Evolutionary conservation across 2,888 invertebrate genomes (phyloP).

Genomic region (Microctonus brassicae): DNA sequence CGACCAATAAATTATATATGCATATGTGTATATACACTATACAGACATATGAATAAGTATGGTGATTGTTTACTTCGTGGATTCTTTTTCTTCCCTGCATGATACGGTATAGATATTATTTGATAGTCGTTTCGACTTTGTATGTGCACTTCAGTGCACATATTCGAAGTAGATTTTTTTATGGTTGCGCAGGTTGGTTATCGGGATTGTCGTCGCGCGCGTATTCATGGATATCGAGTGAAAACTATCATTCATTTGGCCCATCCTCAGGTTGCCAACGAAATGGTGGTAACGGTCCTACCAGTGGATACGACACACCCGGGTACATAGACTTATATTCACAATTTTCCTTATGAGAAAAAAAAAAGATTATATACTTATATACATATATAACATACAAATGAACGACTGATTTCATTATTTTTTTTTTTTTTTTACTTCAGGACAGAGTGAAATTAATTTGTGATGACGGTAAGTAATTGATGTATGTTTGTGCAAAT

Average conservation of each 20-base stretch:
- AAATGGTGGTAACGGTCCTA: constrained; percentile 8
- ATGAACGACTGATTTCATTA: not conserved
- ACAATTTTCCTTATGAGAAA: not conserved
- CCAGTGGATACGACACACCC: constrained; percentile 5
- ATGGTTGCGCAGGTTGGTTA: not conserved
- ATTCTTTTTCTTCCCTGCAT: not conserved
- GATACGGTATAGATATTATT: not conserved
- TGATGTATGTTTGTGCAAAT: not conserved
- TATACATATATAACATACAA: too few relatives aligned
- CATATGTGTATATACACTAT: not conserved
- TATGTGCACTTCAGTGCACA: not conserved
- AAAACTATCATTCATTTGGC: not conserved
- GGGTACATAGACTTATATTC: not conserved
- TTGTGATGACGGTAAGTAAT: not conserved
- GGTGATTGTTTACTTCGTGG: not conserved
- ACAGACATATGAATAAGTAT: not conserved
- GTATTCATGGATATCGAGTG: constrained; percentile 7
- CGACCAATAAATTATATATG: not conserved
- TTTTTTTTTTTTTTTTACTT: not conserved
- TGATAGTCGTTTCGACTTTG: not conserved
- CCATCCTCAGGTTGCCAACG: not conserved
- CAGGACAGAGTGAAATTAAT: not conserved
- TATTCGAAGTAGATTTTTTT: not conserved
- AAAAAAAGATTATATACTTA: not conserved
- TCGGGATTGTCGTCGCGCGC: not conserved